These are phyloP conservation scores for Bubo blakistoni DNA, from an alignment of 2,113 vertebrate species.

Conservation along the genomic window DNA sequence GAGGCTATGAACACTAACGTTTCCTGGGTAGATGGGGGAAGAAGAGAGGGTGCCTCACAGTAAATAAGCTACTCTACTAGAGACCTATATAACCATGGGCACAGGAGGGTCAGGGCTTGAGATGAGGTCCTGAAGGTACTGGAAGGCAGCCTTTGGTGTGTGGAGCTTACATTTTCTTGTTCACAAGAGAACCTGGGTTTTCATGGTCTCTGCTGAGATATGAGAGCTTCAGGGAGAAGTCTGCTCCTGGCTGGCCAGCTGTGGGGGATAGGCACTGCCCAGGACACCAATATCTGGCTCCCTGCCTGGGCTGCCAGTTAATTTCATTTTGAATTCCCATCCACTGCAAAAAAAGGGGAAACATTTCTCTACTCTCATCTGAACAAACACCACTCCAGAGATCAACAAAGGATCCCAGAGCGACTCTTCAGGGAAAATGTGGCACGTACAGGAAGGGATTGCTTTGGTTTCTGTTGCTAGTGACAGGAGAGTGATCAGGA, in stretches of 20 bases:
- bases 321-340: background rate
- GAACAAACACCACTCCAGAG: background rate
- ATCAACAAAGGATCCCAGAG: background rate
- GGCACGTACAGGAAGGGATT: background rate
- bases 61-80: background rate
- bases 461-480: slow-evolving; percentile 26
- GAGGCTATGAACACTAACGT: background rate
- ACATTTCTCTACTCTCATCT: background rate
- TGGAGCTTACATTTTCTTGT: background rate
- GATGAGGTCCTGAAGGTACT: background rate
- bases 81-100: background rate
- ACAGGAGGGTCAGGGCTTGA: background rate
- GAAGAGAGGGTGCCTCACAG: background rate
- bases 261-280: background rate
- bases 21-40: background rate
- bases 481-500: background rate
- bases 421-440: background rate
- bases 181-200: background rate
- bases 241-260: background rate
- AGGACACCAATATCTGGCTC: background rate
- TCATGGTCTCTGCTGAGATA: background rate
- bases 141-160: background rate
- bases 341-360: background rate
- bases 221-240: background rate
- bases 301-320: background rate